Evolutionary conservation across 2,797 vertebrate species (phyloP).

Genomic region (Strix occidentalis): DNA sequence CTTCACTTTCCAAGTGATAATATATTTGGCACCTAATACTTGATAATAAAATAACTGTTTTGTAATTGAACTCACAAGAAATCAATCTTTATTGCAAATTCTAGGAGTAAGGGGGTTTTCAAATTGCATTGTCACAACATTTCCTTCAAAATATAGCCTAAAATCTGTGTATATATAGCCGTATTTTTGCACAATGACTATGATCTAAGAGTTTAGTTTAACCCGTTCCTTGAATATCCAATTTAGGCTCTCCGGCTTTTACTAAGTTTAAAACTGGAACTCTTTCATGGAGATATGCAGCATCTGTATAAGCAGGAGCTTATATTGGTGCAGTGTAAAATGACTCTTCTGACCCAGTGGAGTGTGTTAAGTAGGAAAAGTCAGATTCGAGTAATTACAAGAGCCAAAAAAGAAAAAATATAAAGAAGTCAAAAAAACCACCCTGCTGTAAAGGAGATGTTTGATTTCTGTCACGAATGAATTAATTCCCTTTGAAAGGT

Average conservation of each 20-base stretch:
- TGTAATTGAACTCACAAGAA: background rate
- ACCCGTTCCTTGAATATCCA: background rate
- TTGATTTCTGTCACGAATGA: background rate
- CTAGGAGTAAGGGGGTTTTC: background rate
- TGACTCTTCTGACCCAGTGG: background rate
- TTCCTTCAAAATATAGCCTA: background rate
- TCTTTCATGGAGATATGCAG: background rate
- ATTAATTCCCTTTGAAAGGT: conserved; percentile 25
- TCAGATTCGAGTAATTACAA: background rate
- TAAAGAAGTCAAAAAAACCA: background rate
- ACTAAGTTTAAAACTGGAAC: background rate
- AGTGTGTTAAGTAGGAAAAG: background rate
- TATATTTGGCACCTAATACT: background rate
- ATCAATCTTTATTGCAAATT: background rate
- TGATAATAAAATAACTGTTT: background rate
- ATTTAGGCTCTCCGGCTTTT: background rate
- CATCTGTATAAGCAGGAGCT: background rate
- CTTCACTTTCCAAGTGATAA: background rate
- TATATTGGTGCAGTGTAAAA: background rate
- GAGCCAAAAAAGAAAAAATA: background rate
- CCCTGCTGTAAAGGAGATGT: background rate
- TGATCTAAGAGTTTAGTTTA: background rate
- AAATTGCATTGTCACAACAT: background rate
- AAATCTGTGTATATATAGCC: background rate
- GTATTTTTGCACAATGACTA: background rate